phyloP scores from a whole-genome alignment of 2,797 vertebrate genomes.

The Carcharodon carcharias region DNA sequence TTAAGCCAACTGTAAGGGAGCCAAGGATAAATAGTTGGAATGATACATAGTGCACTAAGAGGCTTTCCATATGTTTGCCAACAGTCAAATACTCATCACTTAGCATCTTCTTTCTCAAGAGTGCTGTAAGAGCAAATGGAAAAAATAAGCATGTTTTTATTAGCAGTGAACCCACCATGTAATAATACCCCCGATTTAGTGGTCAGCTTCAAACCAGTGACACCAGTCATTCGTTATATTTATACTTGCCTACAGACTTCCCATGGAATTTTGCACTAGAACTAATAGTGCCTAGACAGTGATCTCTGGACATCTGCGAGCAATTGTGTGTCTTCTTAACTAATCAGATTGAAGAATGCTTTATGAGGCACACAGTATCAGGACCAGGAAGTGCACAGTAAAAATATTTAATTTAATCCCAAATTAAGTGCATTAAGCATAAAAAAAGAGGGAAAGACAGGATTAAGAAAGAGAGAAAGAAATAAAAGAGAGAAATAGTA shows the following conservation, averaged over 20 bases:
- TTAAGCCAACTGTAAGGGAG: background rate
- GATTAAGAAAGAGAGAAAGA: background rate
- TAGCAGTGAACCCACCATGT: background rate
- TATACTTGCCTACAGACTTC: background rate
- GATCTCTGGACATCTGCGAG: background rate
- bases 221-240: background rate
- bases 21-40: background rate
- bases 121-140: background rate
- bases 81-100: background rate
- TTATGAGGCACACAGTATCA: background rate
- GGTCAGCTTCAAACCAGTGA: background rate
- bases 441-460: background rate
- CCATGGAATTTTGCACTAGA: background rate
- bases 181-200: background rate
- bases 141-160: background rate
- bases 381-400: background rate
- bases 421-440: background rate
- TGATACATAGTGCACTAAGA: background rate
- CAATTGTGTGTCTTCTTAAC: background rate
- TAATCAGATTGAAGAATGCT: background rate
- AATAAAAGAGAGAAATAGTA: background rate
- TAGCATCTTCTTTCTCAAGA: background rate
- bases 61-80: conserved; percentile 5
- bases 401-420: background rate
- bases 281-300: background rate